Conservation (phyloP, 1,140 invertebrate species). For the Ptiloglossa arizonensis region DNA sequence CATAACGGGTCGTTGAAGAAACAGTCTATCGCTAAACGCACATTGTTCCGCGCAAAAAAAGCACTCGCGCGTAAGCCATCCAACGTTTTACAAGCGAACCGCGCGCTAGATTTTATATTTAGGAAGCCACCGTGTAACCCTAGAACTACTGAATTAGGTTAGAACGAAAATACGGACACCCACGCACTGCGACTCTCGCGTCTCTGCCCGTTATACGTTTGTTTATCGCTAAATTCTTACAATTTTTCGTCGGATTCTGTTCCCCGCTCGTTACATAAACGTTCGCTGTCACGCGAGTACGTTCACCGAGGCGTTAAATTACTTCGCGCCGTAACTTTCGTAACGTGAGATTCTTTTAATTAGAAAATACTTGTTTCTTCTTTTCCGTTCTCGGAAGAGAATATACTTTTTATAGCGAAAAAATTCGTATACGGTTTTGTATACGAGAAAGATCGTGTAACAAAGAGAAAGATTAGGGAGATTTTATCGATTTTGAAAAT, state of each 20-base stretch:
- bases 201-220: conserved; percentile 50
- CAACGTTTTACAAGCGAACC: conserved; percentile 66
- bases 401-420: no score
- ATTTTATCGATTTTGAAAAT: no score
- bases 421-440: no score
- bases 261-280: neutral
- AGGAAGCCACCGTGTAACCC: conserved; percentile 75
- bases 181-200: conserved; percentile 59
- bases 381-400: no score
- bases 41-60: conserved; percentile 15
- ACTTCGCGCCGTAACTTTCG: no score
- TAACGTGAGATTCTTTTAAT: no score
- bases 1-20: neutral
- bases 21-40: neutral
- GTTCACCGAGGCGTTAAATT: neutral
- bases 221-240: conserved; percentile 46
- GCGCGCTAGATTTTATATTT: conserved; percentile 80
- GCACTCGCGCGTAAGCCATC: neutral
- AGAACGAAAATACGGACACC: conserved; percentile 76
- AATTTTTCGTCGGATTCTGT: neutral
- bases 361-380: no score
- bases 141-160: conserved; percentile 80
- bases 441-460: no score
- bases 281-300: no score
- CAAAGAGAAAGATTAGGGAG: no score